Conservation (phyloP, 2,797 vertebrate species). For the Siniperca scherzeri region DNA sequence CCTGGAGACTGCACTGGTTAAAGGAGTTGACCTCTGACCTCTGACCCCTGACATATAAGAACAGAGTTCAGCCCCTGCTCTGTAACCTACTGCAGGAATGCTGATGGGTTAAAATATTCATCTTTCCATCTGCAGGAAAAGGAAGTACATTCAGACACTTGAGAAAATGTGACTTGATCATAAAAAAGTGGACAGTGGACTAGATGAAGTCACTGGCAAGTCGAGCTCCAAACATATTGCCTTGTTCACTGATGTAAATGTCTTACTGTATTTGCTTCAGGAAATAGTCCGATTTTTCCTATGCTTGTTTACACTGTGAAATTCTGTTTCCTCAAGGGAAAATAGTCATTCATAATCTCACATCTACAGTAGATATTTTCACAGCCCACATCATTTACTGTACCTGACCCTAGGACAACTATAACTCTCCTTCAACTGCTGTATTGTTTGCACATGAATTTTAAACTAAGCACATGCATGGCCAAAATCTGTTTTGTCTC, state of each 20-base stretch:
- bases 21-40: slow-evolving; percentile 95
- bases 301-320: slow-evolving; percentile 84
- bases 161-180: slow-evolving; percentile 45
- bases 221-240: slow-evolving; percentile 68
- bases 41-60: slow-evolving; percentile 76
- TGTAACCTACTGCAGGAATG: slow-evolving; percentile 14
- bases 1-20: slow-evolving; percentile 94
- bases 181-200: slow-evolving; percentile 43
- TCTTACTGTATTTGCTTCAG: slow-evolving; percentile 75
- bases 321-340: slow-evolving; percentile 65
- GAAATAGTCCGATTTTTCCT: slow-evolving; percentile 69
- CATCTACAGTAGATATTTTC: slow-evolving; percentile 58
- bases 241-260: slow-evolving; percentile 77
- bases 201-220: slow-evolving; percentile 42
- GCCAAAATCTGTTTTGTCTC: slow-evolving; percentile 74
- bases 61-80: neutral
- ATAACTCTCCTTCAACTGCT: slow-evolving; percentile 63
- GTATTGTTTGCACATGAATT: slow-evolving; percentile 77
- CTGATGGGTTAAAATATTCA: slow-evolving; percentile 30
- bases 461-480: slow-evolving; percentile 79
- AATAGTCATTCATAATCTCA: slow-evolving; percentile 56
- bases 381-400: slow-evolving; percentile 49
- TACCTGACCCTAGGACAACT: slow-evolving; percentile 51
- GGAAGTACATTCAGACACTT: slow-evolving; percentile 40
- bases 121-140: slow-evolving; percentile 40